Conservation (phyloP, 2,888 invertebrate genomes). For the Iphiclides podalirius region DNA sequence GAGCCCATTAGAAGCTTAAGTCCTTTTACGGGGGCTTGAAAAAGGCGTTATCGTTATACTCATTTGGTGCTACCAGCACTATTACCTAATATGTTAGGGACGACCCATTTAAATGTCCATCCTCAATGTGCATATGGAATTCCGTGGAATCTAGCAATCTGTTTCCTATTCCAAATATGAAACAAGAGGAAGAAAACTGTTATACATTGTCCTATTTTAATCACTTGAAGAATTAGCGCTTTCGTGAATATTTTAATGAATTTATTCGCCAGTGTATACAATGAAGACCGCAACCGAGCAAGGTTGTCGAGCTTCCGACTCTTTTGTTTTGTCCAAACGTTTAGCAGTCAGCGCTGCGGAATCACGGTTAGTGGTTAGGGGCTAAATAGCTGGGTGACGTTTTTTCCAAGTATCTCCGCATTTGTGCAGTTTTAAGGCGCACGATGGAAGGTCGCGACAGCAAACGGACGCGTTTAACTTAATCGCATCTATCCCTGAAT, state of each 20-base stretch:
- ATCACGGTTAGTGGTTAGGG: conserved; percentile 71
- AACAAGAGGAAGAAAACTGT: too few relatives aligned
- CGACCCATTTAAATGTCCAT: conserved; percentile 19
- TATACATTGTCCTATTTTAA: too few relatives aligned
- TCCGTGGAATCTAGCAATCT: neutral
- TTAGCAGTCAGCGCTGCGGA: conserved; percentile 62
- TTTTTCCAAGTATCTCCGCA: conserved; percentile 56
- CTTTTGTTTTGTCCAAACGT: conserved; percentile 58
- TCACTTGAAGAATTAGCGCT: neutral
- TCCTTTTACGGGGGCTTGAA: conserved; percentile 13
- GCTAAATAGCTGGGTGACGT: conserved; percentile 68
- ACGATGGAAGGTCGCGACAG: conserved; percentile 53
- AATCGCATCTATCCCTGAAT: too few relatives aligned
- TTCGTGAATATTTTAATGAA: neutral
- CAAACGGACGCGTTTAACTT: too few relatives aligned
- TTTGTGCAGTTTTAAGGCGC: conserved; percentile 42
- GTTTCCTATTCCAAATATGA: conserved; percentile 7
- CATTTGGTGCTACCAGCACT: conserved; percentile 9
- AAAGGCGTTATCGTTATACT: conserved; percentile 16
- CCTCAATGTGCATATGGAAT: neutral
- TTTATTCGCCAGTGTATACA: too few relatives aligned
- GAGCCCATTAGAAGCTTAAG: conserved; percentile 8
- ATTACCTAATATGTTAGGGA: conserved; percentile 16
- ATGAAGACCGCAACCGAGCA: conserved; percentile 32
- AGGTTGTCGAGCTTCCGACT: conserved; percentile 63